These are phyloP conservation scores for Neoscelio sp. DNA, from an alignment of 2,888 invertebrate genomes.

Conservation along the genomic window DNA sequence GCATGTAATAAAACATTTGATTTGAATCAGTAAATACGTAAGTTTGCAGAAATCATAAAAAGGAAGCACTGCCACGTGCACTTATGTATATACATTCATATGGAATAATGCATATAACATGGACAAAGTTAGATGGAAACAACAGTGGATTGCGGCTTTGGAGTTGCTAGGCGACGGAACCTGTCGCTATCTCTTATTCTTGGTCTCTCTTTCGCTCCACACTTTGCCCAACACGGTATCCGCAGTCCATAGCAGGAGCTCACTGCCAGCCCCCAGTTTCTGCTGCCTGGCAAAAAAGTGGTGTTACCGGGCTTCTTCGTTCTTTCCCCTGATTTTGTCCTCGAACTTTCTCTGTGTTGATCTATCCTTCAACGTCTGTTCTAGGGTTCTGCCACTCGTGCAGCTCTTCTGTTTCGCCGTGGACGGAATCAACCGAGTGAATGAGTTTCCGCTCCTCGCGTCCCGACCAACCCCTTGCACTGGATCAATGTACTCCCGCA, in stretches of 20 bases:
- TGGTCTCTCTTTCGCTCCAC: conserved; percentile 20
- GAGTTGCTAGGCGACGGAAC: conserved; percentile 68
- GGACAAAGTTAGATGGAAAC: conserved; percentile 29
- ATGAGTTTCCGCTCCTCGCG: conserved; percentile 9
- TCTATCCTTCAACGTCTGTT: conserved; percentile 42
- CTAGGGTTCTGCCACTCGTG: conserved; percentile 18
- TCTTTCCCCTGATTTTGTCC: conserved; percentile 37
- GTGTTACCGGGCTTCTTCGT: conserved; percentile 22
- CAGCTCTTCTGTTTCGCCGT: conserved; percentile 38
- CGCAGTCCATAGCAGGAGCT: conserved; percentile 53
- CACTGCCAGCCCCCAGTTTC: conserved; percentile 41
- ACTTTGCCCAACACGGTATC: conserved; percentile 41
- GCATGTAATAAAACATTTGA: too few species aligned
- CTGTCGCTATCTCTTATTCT: conserved; percentile 50
- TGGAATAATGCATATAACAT: conserved; percentile 12
- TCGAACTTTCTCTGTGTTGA: conserved; percentile 36
- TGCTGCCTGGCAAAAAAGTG: conserved; percentile 28
- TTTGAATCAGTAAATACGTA: not conserved
- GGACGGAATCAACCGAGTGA: conserved; percentile 44
- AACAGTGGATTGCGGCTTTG: conserved; percentile 45
- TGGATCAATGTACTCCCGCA: conserved; percentile 63
- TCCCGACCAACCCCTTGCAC: conserved; percentile 41
- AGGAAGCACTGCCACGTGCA: not conserved
- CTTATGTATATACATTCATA: conserved; percentile 7
- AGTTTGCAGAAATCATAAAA: not conserved